Conservation (phyloP, 2,113 vertebrate genomes). For the Acanthisitta chloris region DNA sequence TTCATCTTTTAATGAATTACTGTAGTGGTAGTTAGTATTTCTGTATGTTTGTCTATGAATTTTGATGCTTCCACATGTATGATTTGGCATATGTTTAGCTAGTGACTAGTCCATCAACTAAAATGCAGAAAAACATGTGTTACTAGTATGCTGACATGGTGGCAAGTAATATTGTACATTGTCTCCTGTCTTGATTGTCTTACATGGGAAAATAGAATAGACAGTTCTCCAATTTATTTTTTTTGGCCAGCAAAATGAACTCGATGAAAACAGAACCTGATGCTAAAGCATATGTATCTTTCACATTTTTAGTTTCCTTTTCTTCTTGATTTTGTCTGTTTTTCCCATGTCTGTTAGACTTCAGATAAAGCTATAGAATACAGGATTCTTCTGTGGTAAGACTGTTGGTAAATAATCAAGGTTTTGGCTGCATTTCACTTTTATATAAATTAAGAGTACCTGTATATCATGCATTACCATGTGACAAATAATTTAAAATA, state of each 20-base stretch:
- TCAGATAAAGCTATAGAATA: not conserved
- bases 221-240: not conserved
- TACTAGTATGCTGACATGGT: not conserved
- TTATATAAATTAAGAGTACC: not conserved
- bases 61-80: not conserved
- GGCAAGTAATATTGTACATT: too few relatives aligned
- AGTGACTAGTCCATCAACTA: not conserved
- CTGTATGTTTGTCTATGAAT: not conserved
- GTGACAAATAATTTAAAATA: not conserved
- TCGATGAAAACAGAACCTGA: not conserved
- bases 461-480: not conserved
- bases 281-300: not conserved
- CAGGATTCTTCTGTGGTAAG: not conserved
- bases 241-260: not conserved
- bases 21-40: not conserved
- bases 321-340: not conserved
- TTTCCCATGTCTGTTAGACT: not conserved
- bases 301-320: not conserved
- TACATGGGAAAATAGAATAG: not conserved
- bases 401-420: not conserved
- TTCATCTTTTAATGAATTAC: slow-evolving; percentile 46
- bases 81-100: not conserved
- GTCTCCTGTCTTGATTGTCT: not conserved
- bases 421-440: not conserved
- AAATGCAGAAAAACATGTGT: not conserved